Evolutionary conservation across 2,888 invertebrate genomes (phyloP).

Genomic region (Eucriotettix oculatus): DNA sequence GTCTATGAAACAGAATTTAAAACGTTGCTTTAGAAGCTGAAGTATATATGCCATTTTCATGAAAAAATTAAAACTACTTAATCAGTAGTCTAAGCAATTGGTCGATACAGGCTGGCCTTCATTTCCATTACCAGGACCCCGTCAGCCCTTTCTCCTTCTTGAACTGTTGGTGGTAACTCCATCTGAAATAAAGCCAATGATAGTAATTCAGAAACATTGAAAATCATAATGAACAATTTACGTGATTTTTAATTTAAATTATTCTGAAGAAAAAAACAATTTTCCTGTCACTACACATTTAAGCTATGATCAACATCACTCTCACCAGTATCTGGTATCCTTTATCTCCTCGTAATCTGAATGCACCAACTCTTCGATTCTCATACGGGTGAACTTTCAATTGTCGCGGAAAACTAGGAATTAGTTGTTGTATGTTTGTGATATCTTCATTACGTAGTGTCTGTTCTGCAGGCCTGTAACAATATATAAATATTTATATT

Average conservation of each 20-base stretch:
- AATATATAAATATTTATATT: too few relatives aligned
- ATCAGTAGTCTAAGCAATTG: background rate
- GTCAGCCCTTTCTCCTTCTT: constrained; percentile 1
- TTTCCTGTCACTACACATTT: too few relatives aligned
- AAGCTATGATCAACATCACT: too few relatives aligned
- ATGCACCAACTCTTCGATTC: constrained; percentile 4
- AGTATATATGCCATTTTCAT: too few relatives aligned
- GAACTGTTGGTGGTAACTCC: constrained; percentile 3
- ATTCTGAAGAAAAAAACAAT: too few relatives aligned
- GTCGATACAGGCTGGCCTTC: constrained; percentile 7
- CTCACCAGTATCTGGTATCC: constrained; percentile 7
- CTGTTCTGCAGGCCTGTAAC: too few relatives aligned
- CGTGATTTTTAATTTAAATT: background rate
- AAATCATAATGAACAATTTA: background rate
- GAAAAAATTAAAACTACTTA: too few relatives aligned
- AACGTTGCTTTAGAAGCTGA: too few relatives aligned
- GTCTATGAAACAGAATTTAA: too few relatives aligned
- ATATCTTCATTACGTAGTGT: too few relatives aligned
- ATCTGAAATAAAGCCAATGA: constrained; percentile 4
- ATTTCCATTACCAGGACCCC: constrained; percentile 11
- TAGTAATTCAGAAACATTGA: background rate
- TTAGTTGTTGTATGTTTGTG: too few relatives aligned
- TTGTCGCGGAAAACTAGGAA: too few relatives aligned
- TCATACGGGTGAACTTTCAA: background rate
- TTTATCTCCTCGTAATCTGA: constrained; percentile 3